phyloP scores from a whole-genome alignment of 2,113 vertebrate species.

The Merops nubicus region DNA sequence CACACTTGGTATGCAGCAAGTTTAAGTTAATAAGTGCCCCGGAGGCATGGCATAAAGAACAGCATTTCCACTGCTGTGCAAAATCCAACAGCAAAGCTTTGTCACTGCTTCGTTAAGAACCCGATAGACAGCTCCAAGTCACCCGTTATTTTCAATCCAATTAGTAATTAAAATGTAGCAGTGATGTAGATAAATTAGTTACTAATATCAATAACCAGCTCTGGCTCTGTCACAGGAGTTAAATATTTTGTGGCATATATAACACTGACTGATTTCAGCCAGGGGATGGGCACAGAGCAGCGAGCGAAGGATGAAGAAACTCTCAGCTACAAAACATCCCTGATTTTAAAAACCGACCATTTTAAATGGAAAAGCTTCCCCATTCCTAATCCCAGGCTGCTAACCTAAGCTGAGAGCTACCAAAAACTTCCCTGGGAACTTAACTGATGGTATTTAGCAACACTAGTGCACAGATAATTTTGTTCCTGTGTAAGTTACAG shows the following conservation, averaged over 20 bases:
- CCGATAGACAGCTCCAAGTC: rapidly evolving
- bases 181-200: not conserved
- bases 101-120: not conserved
- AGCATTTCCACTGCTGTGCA: not conserved
- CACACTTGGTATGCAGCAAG: not conserved
- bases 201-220: not conserved
- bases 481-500: not conserved
- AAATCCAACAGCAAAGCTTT: not conserved
- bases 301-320: not conserved
- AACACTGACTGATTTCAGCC: not conserved
- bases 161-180: not conserved
- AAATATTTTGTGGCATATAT: not conserved
- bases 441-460: not conserved
- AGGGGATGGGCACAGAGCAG: not conserved
- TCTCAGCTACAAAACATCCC: not conserved
- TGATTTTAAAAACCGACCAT: not conserved
- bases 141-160: not conserved
- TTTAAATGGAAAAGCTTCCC: not conserved
- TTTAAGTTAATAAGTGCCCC: not conserved
- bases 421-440: not conserved
- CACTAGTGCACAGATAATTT: not conserved
- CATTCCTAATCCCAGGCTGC: not conserved
- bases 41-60: not conserved
- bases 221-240: not conserved
- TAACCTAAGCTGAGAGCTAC: not conserved